Evolutionary conservation across 2,888 invertebrate species (phyloP), one percentile per base, ranked within the genome.

Genomic region (Dasysyrphus tricinctus): DNA sequence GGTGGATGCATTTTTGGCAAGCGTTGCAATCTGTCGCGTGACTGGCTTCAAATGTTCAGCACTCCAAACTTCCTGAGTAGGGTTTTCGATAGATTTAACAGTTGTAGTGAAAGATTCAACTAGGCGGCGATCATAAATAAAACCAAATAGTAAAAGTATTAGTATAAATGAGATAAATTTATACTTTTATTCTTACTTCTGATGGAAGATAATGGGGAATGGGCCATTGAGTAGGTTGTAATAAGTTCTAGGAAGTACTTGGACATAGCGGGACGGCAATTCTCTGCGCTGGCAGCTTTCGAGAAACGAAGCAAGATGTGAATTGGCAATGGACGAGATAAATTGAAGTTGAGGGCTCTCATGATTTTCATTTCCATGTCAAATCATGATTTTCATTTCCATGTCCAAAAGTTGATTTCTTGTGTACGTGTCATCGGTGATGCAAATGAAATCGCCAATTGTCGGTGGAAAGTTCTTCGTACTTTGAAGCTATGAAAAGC

Each of bases 391-490:
- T n/a, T n/a, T n/a, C n/a, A n/a, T n/a, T n/a, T n/a, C n/a, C n/a
- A n/a, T n/a, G n/a, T n/a, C 93, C 59, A 97, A 93, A 51, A 99
- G 95, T 89, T 98, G 97, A 3, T 93, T 90, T 89, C 95, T 96
- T 5, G 94, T 94, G 92, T 97, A 99, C 0, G 97, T 95, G 90
- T 97, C 95, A 92, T 98, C 98, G 11, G 98, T 97, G 74, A 99
- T 96, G 91, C 96, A 97, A 14, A 97, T 96, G 93, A 98, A 98
- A 93, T 99, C 99, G 6, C 93, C 93, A 29, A 98, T 94, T 57
- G 97, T 96, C 0, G 98, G 98, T 1, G 96, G 94, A 90, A 96
- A 97, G 99, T 98, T 73, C 98, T 95, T 90, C 97, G 96, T 94
- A 99, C 0, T 98, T 96, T n/a, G n/a, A n/a, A n/a, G n/a, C n/a